Percentiles rank a stretch among this genome's conserved stretches.
Evolutionary conservation across 2,113 vertebrate species (phyloP).

Genomic region (Gnathonemus echidnorhynchus): DNA sequence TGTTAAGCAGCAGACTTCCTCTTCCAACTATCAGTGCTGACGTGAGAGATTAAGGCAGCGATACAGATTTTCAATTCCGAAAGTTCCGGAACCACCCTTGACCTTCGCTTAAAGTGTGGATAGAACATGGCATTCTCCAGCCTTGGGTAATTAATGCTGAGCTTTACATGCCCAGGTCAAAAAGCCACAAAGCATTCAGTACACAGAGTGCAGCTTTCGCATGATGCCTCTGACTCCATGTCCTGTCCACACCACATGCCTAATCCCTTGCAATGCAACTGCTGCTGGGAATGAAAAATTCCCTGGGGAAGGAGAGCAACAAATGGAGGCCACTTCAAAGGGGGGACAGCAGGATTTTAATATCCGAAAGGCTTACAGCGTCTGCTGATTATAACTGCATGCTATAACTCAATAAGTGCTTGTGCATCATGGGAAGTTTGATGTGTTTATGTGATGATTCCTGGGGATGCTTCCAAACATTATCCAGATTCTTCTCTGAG

Average conservation of each 20-base stretch:
- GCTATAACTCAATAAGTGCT: conserved; percentile 50
- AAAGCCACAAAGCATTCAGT: not conserved
- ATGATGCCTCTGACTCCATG: conserved; percentile 20
- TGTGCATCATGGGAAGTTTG: conserved; percentile 27
- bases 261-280: conserved; percentile 42
- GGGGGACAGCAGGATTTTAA: conserved; percentile 31
- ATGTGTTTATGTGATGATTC: conserved; percentile 44
- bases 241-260: conserved; percentile 29
- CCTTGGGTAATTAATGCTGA: conserved; percentile 16
- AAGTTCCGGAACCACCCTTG: not conserved
- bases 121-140: not conserved
- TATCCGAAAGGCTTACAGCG: conserved; percentile 45
- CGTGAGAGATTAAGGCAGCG: not conserved
- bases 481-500: conserved; percentile 39
- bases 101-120: not conserved
- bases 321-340: conserved; percentile 51
- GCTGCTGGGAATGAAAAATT: conserved; percentile 38
- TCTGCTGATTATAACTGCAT: conserved; percentile 46
- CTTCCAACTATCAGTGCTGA: too few species aligned
- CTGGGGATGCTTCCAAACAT: conserved; percentile 38
- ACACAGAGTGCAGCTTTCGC: conserved; percentile 24
- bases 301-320: conserved; percentile 41
- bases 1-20: not conserved
- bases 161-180: not conserved
- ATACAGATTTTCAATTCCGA: not conserved